phyloP scores from a whole-genome alignment of 2,797 vertebrate species.

The Manis javanica region DNA sequence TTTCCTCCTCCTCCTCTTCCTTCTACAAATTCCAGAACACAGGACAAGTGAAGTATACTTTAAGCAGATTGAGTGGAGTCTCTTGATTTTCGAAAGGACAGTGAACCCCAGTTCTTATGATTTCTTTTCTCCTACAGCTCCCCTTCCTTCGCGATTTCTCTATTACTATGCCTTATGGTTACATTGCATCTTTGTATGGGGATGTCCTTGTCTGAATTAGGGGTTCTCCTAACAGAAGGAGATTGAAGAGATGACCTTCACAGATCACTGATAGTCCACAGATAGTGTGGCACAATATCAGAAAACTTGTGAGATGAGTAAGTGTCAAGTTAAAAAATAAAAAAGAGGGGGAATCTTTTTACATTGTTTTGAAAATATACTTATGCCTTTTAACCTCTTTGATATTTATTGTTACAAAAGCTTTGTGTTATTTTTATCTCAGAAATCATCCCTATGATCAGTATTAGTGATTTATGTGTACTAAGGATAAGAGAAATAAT shows the following conservation, averaged over 20 bases:
- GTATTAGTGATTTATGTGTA: neutral
- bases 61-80: neutral
- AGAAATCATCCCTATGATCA: neutral
- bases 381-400: neutral
- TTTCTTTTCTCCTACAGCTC: neutral
- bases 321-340: neutral
- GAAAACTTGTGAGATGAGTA: neutral
- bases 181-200: neutral
- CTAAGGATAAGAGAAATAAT: neutral
- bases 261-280: neutral
- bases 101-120: neutral
- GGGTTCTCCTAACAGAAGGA: neutral
- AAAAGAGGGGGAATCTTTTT: neutral
- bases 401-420: neutral
- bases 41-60: neutral
- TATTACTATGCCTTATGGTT: neutral
- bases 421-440: neutral
- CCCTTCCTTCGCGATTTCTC: neutral
- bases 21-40: neutral
- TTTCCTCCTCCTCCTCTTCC: too few relatives aligned
- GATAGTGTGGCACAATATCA: neutral
- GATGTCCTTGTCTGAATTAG: neutral
- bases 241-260: neutral
- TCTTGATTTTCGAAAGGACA: neutral
- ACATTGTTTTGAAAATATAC: neutral